Evolutionary conservation across 2,113 vertebrate genomes (phyloP), one percentile per base, ranked within the genome.

Genomic region (Monopterus albus): DNA sequence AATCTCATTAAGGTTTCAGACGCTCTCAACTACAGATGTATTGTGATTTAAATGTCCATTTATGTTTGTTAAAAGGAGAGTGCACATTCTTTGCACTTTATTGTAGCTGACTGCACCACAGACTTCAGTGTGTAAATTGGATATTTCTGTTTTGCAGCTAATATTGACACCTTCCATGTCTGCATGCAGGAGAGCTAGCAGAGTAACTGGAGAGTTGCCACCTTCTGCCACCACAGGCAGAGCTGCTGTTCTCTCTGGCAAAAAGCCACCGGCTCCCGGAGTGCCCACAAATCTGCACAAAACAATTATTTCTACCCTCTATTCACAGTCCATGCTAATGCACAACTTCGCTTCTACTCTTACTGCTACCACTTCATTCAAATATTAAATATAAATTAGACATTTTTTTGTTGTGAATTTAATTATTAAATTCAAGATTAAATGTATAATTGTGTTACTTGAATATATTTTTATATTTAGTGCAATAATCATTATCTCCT

Each of bases 101-200:
- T 73, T 58, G 35, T 50, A 20, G 45, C 42, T 25, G 18, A 64
- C 47, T 53, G 64, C 52, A 59, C 7, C 57, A 18, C 0, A 36
- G 43, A 63, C 49, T 58, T 45, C 2, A 12, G 5, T 59, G 36
- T 33, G 28, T n/a, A 53, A 55, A 72, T 50, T 20, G 26, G 45
- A 75, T 51, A 45, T 75, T 61, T 74, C 20, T 57, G 45, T 31
- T 72, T 56, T 69, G 55, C 51, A 69, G 40, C 57, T 77, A 47
- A 78, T 83, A 79, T 64, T 75, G 75, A 86, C 62, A 58, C 75
- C 62, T 66, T 39, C 57, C 65, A 66, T 57, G 81, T 79, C 39
- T 31, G 62, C 40, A 49, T 79, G 72, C 79, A 80, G 52, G 25
- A 80, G 68, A 74, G 67, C 77, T 53, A 10, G 42, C 67, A 83